phyloP scores from a whole-genome alignment of 2,797 vertebrate species.

The Peromyscus aztecus region DNA sequence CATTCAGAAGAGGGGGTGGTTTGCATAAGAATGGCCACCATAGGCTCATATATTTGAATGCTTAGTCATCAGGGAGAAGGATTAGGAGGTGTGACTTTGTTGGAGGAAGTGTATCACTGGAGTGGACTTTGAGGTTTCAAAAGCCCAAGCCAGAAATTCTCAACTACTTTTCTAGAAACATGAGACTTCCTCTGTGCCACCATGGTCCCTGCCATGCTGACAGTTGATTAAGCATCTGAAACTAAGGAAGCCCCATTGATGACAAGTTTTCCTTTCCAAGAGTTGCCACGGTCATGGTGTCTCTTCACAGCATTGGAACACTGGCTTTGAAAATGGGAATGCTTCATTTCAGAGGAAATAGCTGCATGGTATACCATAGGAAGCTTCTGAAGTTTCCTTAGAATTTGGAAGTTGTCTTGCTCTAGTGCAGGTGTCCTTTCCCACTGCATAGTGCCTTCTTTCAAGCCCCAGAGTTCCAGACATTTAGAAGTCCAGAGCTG shows the following conservation, averaged over 20 bases:
- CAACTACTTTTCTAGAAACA: background rate
- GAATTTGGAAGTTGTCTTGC: background rate
- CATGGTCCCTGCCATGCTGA: background rate
- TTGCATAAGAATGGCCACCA: background rate
- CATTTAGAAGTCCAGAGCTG: background rate
- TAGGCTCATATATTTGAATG: background rate
- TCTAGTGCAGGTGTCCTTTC: background rate
- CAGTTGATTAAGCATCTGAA: background rate
- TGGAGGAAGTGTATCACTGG: background rate
- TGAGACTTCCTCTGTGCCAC: background rate
- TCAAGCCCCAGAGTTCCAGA: background rate
- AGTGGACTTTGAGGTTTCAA: background rate
- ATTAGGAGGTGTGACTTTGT: background rate
- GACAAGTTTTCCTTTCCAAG: background rate
- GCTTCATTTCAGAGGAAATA: background rate
- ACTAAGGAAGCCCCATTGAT: background rate
- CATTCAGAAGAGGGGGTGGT: background rate
- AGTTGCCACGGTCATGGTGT: background rate
- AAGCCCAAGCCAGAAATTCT: background rate
- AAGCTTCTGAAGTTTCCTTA: background rate
- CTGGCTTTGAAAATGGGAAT: too few relatives aligned
- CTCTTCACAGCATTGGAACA: background rate
- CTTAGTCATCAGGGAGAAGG: background rate
- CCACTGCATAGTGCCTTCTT: background rate
- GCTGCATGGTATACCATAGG: background rate